Evolutionary conservation across 2,888 invertebrate genomes (phyloP).

Genomic region (Tyria jacobaeae): DNA sequence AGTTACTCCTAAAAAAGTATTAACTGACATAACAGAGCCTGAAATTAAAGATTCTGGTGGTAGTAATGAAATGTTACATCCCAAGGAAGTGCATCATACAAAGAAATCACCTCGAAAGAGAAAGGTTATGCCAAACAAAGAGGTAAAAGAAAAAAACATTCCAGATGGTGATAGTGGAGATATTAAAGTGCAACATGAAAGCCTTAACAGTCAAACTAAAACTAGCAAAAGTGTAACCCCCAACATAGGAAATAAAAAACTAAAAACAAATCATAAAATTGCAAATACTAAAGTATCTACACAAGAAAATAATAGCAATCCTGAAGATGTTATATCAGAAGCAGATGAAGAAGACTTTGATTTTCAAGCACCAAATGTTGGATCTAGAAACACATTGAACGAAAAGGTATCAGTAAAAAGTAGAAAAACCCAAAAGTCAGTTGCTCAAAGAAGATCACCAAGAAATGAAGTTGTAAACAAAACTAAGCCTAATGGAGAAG

Average conservation of each 20-base stretch:
- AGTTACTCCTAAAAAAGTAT: constrained; percentile 30
- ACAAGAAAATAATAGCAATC: background rate
- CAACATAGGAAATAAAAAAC: constrained; percentile 27
- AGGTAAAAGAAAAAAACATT: constrained; percentile 13
- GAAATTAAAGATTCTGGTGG: background rate
- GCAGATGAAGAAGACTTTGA: constrained; percentile 17
- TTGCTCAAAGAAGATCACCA: constrained; percentile 29
- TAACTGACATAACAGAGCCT: constrained; percentile 8
- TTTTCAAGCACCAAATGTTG: constrained; percentile 20
- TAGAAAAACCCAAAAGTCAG: constrained; percentile 39
- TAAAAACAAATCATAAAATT: constrained; percentile 10
- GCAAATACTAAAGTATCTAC: background rate
- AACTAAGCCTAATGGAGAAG: background rate
- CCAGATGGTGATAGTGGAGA: constrained; percentile 36
- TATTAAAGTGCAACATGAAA: constrained; percentile 34
- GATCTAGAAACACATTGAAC: constrained; percentile 20
- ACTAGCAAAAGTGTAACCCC: constrained; percentile 31
- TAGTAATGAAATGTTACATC: constrained; percentile 1
- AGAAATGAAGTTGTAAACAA: background rate
- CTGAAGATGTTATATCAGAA: background rate
- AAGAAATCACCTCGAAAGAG: constrained; percentile 42
- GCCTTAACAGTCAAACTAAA: constrained; percentile 21
- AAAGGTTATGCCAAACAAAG: constrained; percentile 41
- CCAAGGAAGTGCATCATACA: constrained; percentile 13
- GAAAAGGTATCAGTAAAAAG: constrained; percentile 12